Conservation (phyloP, 2,888 invertebrate species). For the Drosophila nr. medialis region DNA sequence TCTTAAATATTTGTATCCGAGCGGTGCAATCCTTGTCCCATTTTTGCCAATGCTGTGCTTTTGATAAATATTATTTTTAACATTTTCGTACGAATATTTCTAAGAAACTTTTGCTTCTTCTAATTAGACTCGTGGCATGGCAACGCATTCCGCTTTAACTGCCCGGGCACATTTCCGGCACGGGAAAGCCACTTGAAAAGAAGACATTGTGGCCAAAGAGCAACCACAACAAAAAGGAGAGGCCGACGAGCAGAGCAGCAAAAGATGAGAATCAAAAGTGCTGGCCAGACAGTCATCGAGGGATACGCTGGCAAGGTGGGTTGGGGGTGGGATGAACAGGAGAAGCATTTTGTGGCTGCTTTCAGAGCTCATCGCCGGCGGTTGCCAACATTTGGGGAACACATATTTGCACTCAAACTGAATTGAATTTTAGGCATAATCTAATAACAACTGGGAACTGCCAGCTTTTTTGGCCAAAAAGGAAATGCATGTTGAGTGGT, state of each 20-base stretch:
- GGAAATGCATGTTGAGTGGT: conserved; percentile 42
- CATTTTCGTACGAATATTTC: background rate
- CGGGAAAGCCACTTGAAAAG: conserved; percentile 51
- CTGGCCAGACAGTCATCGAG: conserved; percentile 18
- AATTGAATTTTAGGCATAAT: conserved; percentile 72
- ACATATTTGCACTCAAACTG: conserved; percentile 78
- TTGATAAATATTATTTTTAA: conserved; percentile 1
- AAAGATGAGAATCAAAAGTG: conserved; percentile 48
- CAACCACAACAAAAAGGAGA: conserved; percentile 12
- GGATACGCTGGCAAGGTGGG: background rate
- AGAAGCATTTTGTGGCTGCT: conserved; percentile 39
- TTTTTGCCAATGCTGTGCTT: background rate
- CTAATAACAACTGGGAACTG: conserved; percentile 62
- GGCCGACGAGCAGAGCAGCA: background rate
- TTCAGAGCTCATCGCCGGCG: conserved; percentile 28
- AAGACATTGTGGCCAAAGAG: conserved; percentile 24
- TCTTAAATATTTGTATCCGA: too few relatives aligned
- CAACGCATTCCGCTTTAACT: conserved; percentile 35
- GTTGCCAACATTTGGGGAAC: conserved; percentile 53
- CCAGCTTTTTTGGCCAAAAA: conserved; percentile 30
- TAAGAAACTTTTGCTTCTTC: conserved; percentile 11
- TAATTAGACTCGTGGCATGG: conserved; percentile 53
- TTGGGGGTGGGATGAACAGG: background rate
- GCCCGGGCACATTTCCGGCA: conserved; percentile 22
- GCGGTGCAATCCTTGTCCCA: background rate